Base-by-base conservation (phyloP, 2,888 invertebrate genomes). In the Latheticus oryzae region DNA sequence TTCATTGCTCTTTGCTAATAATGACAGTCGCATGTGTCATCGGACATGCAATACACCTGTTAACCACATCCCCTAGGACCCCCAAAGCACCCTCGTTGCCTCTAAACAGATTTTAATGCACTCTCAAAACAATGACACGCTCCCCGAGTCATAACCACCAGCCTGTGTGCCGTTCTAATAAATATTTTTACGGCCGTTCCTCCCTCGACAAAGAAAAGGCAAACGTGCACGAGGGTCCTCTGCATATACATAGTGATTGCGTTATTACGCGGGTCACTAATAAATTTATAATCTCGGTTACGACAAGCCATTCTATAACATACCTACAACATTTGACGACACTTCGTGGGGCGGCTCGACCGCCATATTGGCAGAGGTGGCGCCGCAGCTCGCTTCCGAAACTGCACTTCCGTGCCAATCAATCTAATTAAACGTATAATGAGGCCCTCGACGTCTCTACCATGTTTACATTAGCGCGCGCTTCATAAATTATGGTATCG, bases 51-150 rank as follows among this genome's bases (percentile, higher is more conserved):
- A 77, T 78, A 75, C 76, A 78, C 78, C 78, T 78, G 78, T 78
- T 78, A 78, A 76, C 73, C 72, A 66, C 64, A 68, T 78, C 78
- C 76, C 76, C 60, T 64, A 73, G 73, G 76, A 75, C 66, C 68
- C 71, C 70, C 64, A 77, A 77, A 76, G 74, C 71, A 70, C 70
- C 63, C 66, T 28, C 32, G 65, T 63, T 66, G 70, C 66, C 72
- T 74, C 79, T 81, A 82, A 81, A 81, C 81, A 81, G 80, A 82
- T 81, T 82, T 82, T 82, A 82, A 82, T 82, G 80, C 79, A 74
- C 72, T 75, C 72, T 72, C 70, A 74, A 75, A 76, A 75, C 75
- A 75, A 76, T 73, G 75, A 75, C 73, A 72, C 69, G 71, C 73
- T 68, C 73, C 72, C 73, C 66, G 68, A 65, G 69, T 68, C 64